Evolutionary conservation across 2,113 vertebrate species (phyloP).

Genomic region (Aptenodytes forsteri): DNA sequence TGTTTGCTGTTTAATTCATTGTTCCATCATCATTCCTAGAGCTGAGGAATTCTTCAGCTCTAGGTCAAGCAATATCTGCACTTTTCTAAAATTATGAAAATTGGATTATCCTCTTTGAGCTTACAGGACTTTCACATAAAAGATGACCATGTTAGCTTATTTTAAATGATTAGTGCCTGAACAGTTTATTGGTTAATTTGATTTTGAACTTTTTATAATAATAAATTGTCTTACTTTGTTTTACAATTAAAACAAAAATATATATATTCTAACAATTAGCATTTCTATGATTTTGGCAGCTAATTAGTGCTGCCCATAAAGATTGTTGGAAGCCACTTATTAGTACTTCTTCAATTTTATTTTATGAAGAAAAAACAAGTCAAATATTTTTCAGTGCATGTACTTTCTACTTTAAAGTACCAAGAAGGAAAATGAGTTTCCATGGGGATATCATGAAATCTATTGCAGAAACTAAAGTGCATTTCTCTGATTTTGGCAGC

Average conservation of each 20-base stretch:
- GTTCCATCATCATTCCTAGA: not conserved
- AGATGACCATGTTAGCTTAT: not conserved
- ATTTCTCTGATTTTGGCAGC: not conserved
- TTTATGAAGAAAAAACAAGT: not conserved
- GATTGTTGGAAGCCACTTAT: not conserved
- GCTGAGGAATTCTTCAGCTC: not conserved
- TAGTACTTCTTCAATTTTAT: not conserved
- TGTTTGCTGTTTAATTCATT: not conserved
- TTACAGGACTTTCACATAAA: not conserved
- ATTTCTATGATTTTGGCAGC: not conserved
- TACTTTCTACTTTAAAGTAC: not conserved
- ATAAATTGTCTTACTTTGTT: not conserved
- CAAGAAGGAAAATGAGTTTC: not conserved
- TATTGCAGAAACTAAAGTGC: not conserved
- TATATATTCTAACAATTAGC: not conserved
- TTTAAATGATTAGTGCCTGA: not conserved
- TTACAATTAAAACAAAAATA: not conserved
- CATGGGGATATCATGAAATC: not conserved
- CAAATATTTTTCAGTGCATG: not conserved
- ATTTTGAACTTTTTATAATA: not conserved
- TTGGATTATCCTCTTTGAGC: not conserved
- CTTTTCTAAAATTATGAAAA: not conserved
- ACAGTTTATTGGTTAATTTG: not conserved
- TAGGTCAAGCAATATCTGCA: not conserved
- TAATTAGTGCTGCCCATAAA: not conserved